Conservation (phyloP, 1,140 invertebrate species). For the Triops cancriformis region DNA sequence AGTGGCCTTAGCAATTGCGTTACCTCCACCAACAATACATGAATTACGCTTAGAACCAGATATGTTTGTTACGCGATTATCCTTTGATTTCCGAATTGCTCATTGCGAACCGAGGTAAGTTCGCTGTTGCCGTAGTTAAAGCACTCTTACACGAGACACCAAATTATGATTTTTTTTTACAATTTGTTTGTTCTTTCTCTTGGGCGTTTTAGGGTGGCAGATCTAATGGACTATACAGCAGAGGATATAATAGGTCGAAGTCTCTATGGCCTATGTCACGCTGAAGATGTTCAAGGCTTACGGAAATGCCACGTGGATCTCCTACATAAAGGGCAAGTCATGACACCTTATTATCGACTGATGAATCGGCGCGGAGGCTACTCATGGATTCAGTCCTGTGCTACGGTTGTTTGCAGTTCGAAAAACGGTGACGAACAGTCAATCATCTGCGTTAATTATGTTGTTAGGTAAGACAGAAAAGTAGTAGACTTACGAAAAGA, state of each 20-base stretch:
- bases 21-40: conserved; percentile 91
- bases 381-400: conserved; percentile 93
- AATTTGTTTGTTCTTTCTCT: conserved; percentile 21
- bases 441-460: conserved; percentile 92
- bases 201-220: conserved; percentile 66
- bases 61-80: conserved; percentile 93
- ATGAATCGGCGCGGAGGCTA: conserved; percentile 94
- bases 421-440: conserved; percentile 94
- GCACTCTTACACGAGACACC: not conserved
- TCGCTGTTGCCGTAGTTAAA: not conserved
- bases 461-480: conserved; percentile 66
- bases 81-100: conserved; percentile 89
- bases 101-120: conserved; percentile 90
- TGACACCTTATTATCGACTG: conserved; percentile 89
- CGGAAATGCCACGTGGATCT: conserved; percentile 87
- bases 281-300: conserved; percentile 85
- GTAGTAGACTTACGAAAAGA: conserved; percentile 7
- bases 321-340: conserved; percentile 90
- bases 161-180: not conserved
- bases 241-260: conserved; percentile 90
- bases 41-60: conserved; percentile 91
- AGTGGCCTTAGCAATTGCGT: conserved; percentile 86
- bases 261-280: conserved; percentile 87
- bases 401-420: conserved; percentile 87
- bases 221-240: conserved; percentile 81